A percentile compares a stretch with the other conserved stretches of the same genome.
phyloP scores from a whole-genome alignment of 2,113 vertebrate genomes.

The Girardinichthys multiradiatus region DNA sequence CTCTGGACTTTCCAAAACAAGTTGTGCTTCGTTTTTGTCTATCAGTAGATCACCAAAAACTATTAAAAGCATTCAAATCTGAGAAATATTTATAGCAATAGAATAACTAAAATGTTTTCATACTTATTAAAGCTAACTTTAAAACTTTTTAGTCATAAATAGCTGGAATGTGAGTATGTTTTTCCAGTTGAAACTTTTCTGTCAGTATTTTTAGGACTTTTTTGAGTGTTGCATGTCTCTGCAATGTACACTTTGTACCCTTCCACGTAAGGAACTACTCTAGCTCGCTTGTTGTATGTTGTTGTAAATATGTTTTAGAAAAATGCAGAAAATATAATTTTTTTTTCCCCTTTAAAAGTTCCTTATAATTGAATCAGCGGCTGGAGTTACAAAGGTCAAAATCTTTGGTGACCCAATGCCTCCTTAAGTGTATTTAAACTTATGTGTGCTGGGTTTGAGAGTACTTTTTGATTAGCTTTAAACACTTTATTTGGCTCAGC shows the following conservation, averaged over 20 bases:
- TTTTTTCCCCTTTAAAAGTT: neutral
- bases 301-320: no score
- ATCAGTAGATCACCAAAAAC: neutral
- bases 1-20: neutral
- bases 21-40: neutral
- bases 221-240: neutral
- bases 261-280: neutral
- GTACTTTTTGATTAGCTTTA: neutral
- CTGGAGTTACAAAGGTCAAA: neutral
- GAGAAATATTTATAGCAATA: neutral
- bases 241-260: slow-evolving; percentile 48
- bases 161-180: neutral
- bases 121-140: neutral
- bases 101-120: neutral
- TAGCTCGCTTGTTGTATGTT: neutral
- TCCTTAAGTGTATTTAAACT: slow-evolving; percentile 11
- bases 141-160: neutral
- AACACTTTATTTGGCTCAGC: neutral
- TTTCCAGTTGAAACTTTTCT: neutral
- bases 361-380: neutral
- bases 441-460: neutral
- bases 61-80: neutral
- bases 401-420: neutral
- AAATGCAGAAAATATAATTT: no score
- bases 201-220: neutral